Evolutionary conservation across 2,113 vertebrate genomes (phyloP).

Genomic region (Tragelaphus imberbis): DNA sequence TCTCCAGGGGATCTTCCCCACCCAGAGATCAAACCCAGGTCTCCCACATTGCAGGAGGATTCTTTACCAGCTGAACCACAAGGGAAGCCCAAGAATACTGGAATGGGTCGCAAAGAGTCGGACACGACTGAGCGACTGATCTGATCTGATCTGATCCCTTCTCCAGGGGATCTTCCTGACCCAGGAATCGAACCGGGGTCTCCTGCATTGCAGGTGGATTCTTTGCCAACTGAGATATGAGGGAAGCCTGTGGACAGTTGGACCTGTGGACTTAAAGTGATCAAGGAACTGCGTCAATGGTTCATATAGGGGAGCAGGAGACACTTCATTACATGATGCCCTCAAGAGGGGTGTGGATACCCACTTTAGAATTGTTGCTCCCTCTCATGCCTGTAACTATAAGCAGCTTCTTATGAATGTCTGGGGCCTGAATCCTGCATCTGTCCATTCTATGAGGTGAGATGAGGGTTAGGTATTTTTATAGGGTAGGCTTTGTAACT

Average conservation of each 20-base stretch:
- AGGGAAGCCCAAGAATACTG: not conserved
- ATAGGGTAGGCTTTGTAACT: not conserved
- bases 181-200: accelerated
- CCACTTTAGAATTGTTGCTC: not conserved
- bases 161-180: not conserved
- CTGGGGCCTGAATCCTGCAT: no score
- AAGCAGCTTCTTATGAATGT: not conserved
- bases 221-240: not conserved
- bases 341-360: not conserved
- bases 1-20: not conserved
- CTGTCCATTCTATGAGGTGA: not conserved
- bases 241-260: not conserved
- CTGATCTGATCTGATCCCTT: no score
- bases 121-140: no score
- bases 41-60: not conserved
- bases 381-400: not conserved
- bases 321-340: not conserved
- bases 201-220: not conserved
- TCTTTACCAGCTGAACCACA: not conserved
- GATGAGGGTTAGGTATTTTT: not conserved
- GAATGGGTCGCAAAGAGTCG: no score
- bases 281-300: not conserved
- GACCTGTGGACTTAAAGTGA: not conserved
- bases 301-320: not conserved
- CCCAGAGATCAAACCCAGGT: not conserved